Evolutionary conservation across 2,888 invertebrate genomes (phyloP).

Genomic region (Chirona hameri): DNA sequence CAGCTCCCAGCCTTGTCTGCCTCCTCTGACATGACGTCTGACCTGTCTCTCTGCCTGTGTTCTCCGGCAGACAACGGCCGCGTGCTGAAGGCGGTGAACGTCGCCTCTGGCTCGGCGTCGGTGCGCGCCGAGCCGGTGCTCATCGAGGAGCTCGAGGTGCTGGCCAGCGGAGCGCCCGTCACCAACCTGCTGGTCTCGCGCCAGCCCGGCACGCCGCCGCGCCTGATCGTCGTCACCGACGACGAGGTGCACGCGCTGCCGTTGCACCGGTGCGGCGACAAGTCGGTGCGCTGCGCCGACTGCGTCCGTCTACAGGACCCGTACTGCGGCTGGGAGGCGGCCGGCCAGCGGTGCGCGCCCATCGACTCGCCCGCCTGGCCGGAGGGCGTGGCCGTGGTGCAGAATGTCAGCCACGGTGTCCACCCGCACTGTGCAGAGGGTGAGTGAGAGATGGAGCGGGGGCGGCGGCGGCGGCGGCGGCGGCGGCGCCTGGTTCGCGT

Average conservation of each 20-base stretch:
- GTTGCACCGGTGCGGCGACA: constrained; percentile 37
- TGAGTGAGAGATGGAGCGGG: constrained; percentile 31
- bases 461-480: no score
- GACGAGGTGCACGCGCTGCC: constrained; percentile 38
- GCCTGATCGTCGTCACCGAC: constrained; percentile 28
- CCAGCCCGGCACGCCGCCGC: not conserved
- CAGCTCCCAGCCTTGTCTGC: no score
- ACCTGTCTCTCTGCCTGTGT: not conserved
- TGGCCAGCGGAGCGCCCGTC: not conserved
- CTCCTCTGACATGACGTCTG: not conserved
- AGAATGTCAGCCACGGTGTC: constrained; percentile 38
- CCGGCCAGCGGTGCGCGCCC: constrained; percentile 22
- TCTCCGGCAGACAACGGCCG: constrained; percentile 65
- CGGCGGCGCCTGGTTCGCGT: no score
- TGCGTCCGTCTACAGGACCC: constrained; percentile 97
- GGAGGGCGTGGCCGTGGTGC: constrained; percentile 33
- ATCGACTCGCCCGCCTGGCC: constrained; percentile 28
- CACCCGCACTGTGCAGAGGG: constrained; percentile 38
- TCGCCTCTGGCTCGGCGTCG: constrained; percentile 77
- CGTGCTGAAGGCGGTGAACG: constrained; percentile 82
- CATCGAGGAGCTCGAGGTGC: constrained; percentile 1
- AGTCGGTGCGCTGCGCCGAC: constrained; percentile 58
- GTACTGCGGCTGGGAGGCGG: constrained; percentile 90
- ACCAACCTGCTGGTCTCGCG: not conserved
- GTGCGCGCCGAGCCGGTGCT: constrained; percentile 74